Conservation (phyloP, 2,888 invertebrate species). For the Drosophila putrida region DNA sequence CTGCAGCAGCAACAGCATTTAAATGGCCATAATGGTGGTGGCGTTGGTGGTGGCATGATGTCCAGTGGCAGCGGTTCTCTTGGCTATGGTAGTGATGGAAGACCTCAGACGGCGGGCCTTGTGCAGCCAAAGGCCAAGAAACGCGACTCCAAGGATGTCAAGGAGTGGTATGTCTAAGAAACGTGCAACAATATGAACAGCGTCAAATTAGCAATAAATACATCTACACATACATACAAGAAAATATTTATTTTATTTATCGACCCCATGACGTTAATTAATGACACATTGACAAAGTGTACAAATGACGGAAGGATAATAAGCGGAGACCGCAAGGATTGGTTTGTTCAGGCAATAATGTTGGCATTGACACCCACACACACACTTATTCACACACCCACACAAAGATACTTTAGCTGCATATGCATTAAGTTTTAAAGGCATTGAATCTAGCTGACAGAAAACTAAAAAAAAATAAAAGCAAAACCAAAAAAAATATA, state of each 20-base stretch:
- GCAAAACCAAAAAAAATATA: constrained; percentile 11
- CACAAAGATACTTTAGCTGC: constrained; percentile 49
- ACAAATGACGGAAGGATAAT: constrained; percentile 52
- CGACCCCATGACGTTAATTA: constrained; percentile 62
- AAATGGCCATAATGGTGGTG: constrained; percentile 59
- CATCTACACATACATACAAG: constrained; percentile 25
- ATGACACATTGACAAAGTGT: constrained; percentile 49
- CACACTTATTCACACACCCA: constrained; percentile 15
- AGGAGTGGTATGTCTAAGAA: constrained; percentile 97
- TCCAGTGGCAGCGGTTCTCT: constrained; percentile 74
- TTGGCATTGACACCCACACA: constrained; percentile 21
- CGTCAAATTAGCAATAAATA: constrained; percentile 26
- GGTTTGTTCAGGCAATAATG: constrained; percentile 42
- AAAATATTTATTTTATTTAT: constrained; percentile 45
- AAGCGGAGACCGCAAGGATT: constrained; percentile 40
- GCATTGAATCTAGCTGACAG: constrained; percentile 39
- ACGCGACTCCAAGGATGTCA: constrained; percentile 94
- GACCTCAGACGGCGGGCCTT: constrained; percentile 84
- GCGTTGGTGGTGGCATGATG: constrained; percentile 77
- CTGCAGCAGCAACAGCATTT: constrained; percentile 43
- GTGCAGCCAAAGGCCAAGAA: constrained; percentile 88
- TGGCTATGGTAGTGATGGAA: constrained; percentile 84
- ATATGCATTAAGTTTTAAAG: constrained; percentile 58
- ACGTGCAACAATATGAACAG: constrained; percentile 64
- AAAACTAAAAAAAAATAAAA: constrained; percentile 18